These are phyloP conservation scores for Brachyhypopomus occidentalis DNA, from an alignment of 2,113 vertebrate genomes.

Conservation along the genomic window DNA sequence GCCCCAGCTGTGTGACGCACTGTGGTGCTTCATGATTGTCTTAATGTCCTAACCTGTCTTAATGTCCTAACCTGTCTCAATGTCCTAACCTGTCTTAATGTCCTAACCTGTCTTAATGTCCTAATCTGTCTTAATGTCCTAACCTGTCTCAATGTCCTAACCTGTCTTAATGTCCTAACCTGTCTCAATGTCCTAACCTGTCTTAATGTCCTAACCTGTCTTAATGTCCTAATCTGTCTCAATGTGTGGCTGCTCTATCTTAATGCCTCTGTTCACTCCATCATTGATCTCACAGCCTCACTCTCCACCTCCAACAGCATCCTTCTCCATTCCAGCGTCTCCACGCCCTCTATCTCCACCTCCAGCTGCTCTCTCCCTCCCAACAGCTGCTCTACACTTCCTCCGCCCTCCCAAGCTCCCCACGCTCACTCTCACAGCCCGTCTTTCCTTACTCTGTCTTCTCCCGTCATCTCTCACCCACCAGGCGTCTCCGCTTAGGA, in stretches of 20 bases:
- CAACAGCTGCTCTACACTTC: neutral
- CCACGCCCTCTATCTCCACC: neutral
- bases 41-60: slow-evolving; percentile 37
- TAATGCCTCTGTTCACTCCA: neutral
- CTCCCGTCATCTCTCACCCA: neutral
- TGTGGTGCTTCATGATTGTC: slow-evolving; percentile 49
- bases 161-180: slow-evolving; percentile 24
- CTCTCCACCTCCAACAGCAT: neutral
- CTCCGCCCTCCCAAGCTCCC: neutral
- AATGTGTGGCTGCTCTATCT: neutral
- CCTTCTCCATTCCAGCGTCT: neutral
- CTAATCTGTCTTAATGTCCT: neutral
- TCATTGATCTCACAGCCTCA: neutral
- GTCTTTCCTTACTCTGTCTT: neutral
- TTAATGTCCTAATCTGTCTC: slow-evolving; percentile 15
- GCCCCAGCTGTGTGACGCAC: slow-evolving; percentile 45
- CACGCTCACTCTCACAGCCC: too few relatives aligned
- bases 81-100: slow-evolving; percentile 30
- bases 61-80: too few relatives aligned
- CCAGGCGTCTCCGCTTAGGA: neutral
- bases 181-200: neutral
- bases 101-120: neutral
- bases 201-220: slow-evolving; percentile 35
- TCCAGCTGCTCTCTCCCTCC: neutral
- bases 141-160: too few relatives aligned